These are phyloP conservation scores for Bubo scandiacus DNA, from an alignment of 2,113 vertebrate species.

Conservation along the genomic window DNA sequence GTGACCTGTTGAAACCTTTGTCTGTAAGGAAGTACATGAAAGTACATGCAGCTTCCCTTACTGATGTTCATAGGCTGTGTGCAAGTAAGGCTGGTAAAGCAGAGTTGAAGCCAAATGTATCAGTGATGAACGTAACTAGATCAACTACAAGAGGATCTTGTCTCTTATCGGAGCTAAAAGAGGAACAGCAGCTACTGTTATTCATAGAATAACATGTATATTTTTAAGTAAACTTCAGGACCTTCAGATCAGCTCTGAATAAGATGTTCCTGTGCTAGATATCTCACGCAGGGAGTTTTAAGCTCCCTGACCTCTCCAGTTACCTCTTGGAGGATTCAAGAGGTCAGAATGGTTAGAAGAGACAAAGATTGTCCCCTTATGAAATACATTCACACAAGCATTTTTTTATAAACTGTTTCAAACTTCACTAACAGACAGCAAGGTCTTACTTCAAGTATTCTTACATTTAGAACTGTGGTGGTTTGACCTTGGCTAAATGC, in stretches of 20 bases:
- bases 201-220: neutral
- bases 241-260: neutral
- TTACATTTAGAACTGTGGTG: neutral
- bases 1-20: neutral
- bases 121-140: neutral
- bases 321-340: neutral
- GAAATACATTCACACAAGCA: neutral
- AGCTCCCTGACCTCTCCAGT: no score
- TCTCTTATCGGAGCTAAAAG: neutral
- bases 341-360: neutral
- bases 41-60: neutral
- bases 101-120: neutral
- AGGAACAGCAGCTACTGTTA: neutral
- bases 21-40: neutral
- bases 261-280: no score
- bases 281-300: no score
- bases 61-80: rapidly evolving
- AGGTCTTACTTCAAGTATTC: neutral
- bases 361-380: neutral
- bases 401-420: neutral
- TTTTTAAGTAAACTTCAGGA: neutral
- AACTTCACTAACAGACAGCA: neutral
- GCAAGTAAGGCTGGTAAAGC: no score
- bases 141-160: neutral
- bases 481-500: no score